phyloP scores from a whole-genome alignment of 23 tunicate genomes.

The Trididemnum clinides region DNA sequence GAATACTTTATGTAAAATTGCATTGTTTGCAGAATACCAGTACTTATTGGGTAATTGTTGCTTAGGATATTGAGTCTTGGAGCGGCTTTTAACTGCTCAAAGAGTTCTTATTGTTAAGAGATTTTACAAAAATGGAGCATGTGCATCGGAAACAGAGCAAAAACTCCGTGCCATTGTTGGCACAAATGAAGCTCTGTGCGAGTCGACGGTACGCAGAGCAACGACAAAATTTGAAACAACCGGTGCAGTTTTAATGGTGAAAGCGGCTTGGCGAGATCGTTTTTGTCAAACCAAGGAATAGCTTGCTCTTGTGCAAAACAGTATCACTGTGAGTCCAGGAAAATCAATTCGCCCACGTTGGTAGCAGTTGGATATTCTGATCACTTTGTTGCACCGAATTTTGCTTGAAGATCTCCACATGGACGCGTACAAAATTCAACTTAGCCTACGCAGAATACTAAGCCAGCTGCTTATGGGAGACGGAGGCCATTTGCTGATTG shows the following conservation, averaged over 20 bases:
- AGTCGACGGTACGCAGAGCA: background rate
- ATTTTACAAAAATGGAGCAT: background rate
- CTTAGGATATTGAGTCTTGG: slow-evolving; percentile 2
- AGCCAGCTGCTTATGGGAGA: background rate
- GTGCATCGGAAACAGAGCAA: background rate
- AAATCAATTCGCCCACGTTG: background rate
- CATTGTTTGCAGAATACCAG: background rate
- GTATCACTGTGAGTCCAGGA: background rate
- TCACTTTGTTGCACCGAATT: background rate
- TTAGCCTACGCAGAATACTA: background rate
- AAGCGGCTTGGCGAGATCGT: background rate
- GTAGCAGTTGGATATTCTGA: background rate
- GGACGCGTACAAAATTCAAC: background rate
- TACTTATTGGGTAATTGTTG: slow-evolving; percentile 1
- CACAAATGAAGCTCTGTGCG: background rate
- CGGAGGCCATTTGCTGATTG: background rate
- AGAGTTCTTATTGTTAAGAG: background rate
- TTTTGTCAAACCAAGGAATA: background rate
- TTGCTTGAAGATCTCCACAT: background rate
- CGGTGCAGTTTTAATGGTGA: background rate
- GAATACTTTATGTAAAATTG: background rate
- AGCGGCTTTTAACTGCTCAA: slow-evolving; percentile 3
- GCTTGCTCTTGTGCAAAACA: background rate
- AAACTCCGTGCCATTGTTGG: background rate
- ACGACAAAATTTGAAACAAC: background rate